Evolutionary conservation across 2,888 invertebrate genomes (phyloP), one percentile per base, ranked within the genome.

Genomic region (Chromoteleia sp.): DNA sequence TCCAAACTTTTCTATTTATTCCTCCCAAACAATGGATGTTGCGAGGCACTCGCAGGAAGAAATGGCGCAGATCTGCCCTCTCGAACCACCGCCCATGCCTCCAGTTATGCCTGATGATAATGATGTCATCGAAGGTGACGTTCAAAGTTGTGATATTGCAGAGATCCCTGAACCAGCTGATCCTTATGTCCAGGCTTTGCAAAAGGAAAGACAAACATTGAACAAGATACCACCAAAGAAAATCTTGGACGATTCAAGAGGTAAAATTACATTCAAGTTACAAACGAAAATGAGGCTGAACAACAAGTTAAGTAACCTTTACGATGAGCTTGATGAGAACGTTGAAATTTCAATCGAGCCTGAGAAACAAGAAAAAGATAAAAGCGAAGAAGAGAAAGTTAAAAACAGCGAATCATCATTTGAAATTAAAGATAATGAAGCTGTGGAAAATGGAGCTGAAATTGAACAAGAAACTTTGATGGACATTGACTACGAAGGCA

Each of bases 1-100:
- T 91, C 97, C 97, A 2, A 97, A 97, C 91, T 96, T 96, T 90
- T 96, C 96, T 8, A 96, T 97, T 84, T 97, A 97, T 92, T 97
- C 97, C 0, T 95, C 95, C 6, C 95, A 96, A 86, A 96, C 96
- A 78, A 95, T 96, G 88, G 95, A 95, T 84, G 94, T 96, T 59
- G 95, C 95, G 0, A 93, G 94, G 84, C 93, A 93, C 54, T 92
- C 93, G 0, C 93, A 91, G 61, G 90, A 92, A 74, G 90, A 91
- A 75, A 84, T 91, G 45, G 90, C 90, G 7, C 91, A 92, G 61
- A 90, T 92, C 1, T 91, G 90, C 36, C 91, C 91, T 0, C 61
- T 85, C 0, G 84, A 86, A 56, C 85, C 85, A 14, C 85, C 86
- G 0, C 86, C 86, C 0, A 73, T 85, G 17, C 84, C 84, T 14